Conservation (phyloP, 2,113 vertebrate genomes). For the Heterochromis multidens region DNA sequence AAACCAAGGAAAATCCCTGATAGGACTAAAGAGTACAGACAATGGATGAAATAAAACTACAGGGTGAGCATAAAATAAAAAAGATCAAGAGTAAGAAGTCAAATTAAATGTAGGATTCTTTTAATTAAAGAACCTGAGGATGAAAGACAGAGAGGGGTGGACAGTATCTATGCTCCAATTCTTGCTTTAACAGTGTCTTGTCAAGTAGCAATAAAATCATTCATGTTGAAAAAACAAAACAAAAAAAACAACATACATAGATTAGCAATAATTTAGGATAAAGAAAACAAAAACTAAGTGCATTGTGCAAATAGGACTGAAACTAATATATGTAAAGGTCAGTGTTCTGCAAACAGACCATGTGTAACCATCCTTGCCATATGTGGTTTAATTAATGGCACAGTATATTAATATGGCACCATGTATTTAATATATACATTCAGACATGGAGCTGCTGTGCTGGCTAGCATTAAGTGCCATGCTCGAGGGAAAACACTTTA, state of each 20-base stretch:
- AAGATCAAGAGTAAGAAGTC: neutral
- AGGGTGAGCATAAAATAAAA: neutral
- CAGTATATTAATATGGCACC: neutral
- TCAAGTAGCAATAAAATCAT: neutral
- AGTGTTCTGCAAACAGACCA: neutral
- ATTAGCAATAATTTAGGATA: constrained; percentile 14
- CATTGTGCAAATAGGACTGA: constrained; percentile 43
- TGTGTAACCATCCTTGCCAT: neutral
- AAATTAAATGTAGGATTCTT: neutral
- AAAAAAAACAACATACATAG: neutral
- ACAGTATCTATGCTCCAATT: neutral
- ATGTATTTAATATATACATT: neutral
- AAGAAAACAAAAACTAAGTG: constrained; percentile 3
- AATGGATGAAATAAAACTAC: neutral
- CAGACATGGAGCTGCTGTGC: neutral
- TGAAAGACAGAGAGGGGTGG: neutral
- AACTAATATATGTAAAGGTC: neutral
- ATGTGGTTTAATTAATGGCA: neutral
- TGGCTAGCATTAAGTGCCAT: too few species aligned
- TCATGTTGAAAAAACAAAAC: neutral
- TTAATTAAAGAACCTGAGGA: constrained; percentile 7
- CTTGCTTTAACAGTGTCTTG: neutral
- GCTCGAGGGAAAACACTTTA: neutral
- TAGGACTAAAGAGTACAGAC: neutral
- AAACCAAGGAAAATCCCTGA: neutral